A percentile compares a stretch with the other conserved stretches of the same genome.
Conservation (phyloP, 1,140 invertebrate species). For the Drosophila serrata region DNA sequence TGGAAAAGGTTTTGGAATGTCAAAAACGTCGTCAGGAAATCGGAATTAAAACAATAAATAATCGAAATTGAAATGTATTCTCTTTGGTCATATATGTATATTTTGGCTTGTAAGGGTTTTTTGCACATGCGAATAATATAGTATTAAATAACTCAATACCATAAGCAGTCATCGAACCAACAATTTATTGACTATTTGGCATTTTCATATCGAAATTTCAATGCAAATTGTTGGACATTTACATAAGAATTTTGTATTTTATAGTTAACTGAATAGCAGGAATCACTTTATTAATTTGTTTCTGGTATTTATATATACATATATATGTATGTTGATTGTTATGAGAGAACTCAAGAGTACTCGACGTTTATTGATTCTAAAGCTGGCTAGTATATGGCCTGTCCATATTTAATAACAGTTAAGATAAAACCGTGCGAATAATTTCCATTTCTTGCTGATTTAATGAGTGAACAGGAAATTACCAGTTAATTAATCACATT, state of each 20-base stretch:
- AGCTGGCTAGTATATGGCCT: constrained; percentile 17
- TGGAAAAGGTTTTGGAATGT: constrained; percentile 31
- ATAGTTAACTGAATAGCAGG: neutral
- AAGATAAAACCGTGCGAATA: constrained; percentile 17
- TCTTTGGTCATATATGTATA: no score
- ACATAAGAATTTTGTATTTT: neutral
- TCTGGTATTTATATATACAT: constrained; percentile 1
- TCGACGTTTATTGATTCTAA: constrained; percentile 15
- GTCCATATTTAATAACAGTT: constrained; percentile 31
- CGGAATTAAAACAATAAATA: neutral
- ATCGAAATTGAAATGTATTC: neutral
- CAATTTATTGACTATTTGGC: neutral
- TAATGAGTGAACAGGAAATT: constrained; percentile 42
- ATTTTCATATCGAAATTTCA: neutral
- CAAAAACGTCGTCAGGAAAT: neutral
- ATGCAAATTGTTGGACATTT: neutral
- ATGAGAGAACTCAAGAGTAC: neutral
- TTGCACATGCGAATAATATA: neutral
- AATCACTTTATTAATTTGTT: neutral
- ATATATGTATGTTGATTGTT: constrained; percentile 2
- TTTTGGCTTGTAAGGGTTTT: constrained; percentile 1
- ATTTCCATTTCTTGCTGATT: constrained; percentile 27
- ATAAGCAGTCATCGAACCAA: neutral
- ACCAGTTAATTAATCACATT: constrained; percentile 46
- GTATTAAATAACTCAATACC: constrained; percentile 13